Percentiles rank a stretch among this genome's conserved stretches.
Conservation (phyloP, 2,797 vertebrate genomes). For the Notamacropus eugenii region DNA sequence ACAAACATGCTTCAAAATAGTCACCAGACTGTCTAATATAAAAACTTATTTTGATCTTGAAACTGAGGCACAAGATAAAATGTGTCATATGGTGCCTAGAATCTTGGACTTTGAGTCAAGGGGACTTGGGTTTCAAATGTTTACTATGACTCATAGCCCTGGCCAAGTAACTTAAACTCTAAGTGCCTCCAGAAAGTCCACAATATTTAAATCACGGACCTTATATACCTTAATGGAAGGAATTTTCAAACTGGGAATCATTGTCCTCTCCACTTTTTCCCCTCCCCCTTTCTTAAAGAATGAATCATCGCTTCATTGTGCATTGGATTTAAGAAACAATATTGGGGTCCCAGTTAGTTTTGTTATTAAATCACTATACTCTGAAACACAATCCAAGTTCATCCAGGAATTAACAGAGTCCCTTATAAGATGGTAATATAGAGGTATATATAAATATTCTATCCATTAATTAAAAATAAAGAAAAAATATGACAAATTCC, state of each 20-base stretch:
- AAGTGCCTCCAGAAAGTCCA: neutral
- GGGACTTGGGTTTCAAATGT: neutral
- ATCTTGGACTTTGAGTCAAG: neutral
- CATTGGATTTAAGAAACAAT: neutral
- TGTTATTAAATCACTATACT: neutral
- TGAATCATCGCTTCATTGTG: neutral
- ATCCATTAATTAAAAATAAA: neutral
- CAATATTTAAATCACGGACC: neutral
- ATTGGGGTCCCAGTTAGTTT: neutral
- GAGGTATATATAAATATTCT: neutral
- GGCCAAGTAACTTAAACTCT: neutral
- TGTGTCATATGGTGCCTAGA: neutral
- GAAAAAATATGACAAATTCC: neutral
- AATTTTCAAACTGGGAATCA: neutral
- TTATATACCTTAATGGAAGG: neutral
- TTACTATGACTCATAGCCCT: neutral
- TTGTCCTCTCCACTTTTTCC: neutral
- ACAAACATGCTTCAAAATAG: neutral
- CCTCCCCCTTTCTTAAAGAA: neutral
- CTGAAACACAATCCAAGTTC: neutral
- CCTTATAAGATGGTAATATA: neutral
- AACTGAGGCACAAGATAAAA: neutral
- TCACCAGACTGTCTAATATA: neutral
- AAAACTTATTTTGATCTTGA: neutral
- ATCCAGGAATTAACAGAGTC: neutral